These are phyloP conservation scores for Brassicogethes aeneus DNA, from an alignment of 2,888 invertebrate species.

Conservation along the genomic window DNA sequence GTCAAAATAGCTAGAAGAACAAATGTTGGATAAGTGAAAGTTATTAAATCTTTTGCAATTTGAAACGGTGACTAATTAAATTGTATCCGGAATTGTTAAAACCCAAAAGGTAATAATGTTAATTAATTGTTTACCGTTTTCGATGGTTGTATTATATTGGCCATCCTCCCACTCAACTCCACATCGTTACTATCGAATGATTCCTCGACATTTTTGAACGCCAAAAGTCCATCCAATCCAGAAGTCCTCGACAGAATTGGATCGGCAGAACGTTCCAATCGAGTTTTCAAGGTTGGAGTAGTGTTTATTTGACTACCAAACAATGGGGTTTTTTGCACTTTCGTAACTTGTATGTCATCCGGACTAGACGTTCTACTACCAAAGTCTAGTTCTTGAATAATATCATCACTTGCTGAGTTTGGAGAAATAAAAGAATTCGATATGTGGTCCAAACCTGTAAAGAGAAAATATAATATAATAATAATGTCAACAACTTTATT, in stretches of 20 bases:
- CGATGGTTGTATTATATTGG: conserved; percentile 47
- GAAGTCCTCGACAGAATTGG: conserved; percentile 47
- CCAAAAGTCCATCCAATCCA: conserved; percentile 41
- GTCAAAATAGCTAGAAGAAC: too few relatives aligned
- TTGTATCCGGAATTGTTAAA: too few relatives aligned
- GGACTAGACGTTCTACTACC: conserved; percentile 7
- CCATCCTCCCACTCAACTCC: conserved; percentile 37
- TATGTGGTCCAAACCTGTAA: conserved; percentile 48
- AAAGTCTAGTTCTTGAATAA: background rate
- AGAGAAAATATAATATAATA: background rate
- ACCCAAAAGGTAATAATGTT: too few relatives aligned
- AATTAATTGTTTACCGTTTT: too few relatives aligned
- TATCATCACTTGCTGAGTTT: conserved; percentile 45
- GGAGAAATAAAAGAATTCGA: conserved; percentile 63
- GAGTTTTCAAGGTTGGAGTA: conserved; percentile 1
- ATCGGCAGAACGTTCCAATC: conserved; percentile 25
- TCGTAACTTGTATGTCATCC: conserved; percentile 11
- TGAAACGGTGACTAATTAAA: too few relatives aligned
- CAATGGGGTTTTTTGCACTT: background rate
- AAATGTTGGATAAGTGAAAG: too few relatives aligned
- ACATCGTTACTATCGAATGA: conserved; percentile 41
- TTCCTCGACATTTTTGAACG: conserved; percentile 50
- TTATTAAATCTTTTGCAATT: too few relatives aligned
- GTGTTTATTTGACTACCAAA: background rate
- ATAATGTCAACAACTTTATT: too few relatives aligned